Evolutionary conservation across 1,140 invertebrate species (phyloP).

Genomic region (Reticulitermes speratus): DNA sequence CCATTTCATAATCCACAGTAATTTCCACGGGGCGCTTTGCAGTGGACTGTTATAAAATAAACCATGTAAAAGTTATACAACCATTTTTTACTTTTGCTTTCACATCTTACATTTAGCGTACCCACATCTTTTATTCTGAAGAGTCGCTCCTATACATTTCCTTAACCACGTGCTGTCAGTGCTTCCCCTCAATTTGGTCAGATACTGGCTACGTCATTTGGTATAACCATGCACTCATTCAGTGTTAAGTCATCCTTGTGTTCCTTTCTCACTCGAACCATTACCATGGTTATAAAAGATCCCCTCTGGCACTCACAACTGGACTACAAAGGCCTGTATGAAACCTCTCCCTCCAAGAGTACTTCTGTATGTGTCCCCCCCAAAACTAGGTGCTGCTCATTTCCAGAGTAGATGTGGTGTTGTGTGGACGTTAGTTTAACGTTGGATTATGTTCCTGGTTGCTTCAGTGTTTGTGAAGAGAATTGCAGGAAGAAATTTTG

Average conservation of each 20-base stretch:
- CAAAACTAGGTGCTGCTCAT: not conserved
- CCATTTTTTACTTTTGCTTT: no score
- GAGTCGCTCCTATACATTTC: no score
- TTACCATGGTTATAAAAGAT: not conserved
- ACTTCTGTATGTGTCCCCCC: not conserved
- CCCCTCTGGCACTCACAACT: not conserved
- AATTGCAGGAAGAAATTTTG: not conserved
- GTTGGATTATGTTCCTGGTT: not conserved
- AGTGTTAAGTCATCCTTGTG: not conserved
- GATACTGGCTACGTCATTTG: not conserved
- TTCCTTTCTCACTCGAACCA: not conserved
- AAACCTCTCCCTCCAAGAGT: not conserved
- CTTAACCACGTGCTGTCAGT: not conserved
- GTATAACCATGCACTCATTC: not conserved
- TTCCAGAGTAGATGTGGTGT: conserved; percentile 6
- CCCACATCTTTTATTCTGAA: no score
- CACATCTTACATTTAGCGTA: no score
- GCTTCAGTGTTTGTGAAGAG: not conserved
- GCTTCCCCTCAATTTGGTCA: not conserved
- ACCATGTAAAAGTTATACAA: no score
- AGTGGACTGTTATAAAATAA: no score
- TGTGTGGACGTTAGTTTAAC: not conserved
- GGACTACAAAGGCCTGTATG: not conserved
- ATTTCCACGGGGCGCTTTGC: no score
- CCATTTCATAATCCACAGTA: no score